phyloP scores from a whole-genome alignment of 2,113 vertebrate genomes.

The Hemibagrus wyckioides region DNA sequence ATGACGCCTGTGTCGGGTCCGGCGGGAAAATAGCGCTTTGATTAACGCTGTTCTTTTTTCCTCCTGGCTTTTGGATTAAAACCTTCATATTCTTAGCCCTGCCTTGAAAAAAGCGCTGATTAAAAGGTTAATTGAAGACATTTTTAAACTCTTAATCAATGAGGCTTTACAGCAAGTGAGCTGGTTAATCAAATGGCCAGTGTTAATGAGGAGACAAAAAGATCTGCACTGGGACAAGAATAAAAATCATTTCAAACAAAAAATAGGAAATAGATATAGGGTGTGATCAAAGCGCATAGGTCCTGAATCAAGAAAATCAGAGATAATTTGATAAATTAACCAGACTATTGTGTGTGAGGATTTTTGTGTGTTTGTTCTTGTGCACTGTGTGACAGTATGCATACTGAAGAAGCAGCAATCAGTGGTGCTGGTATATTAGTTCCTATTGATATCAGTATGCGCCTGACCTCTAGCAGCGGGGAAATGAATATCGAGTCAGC shows the following conservation, averaged over 20 bases:
- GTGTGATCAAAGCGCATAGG: too few species aligned
- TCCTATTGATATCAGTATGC: too few species aligned
- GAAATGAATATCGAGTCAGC: background rate
- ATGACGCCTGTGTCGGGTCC: background rate
- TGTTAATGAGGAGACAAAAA: background rate
- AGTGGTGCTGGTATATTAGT: background rate
- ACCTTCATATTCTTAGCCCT: background rate
- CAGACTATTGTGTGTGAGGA: background rate
- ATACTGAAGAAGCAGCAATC: background rate
- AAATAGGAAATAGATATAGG: too few species aligned
- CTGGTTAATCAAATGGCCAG: slow-evolving; percentile 3
- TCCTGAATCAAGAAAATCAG: background rate
- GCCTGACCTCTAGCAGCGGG: background rate
- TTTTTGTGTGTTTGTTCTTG: background rate
- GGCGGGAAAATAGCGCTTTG: background rate
- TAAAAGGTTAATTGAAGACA: background rate
- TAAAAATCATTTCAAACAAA: background rate
- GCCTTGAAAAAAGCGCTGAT: background rate
- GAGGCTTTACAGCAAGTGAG: background rate
- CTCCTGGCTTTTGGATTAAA: background rate
- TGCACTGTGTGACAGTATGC: background rate
- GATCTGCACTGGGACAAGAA: background rate
- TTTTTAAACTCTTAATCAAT: background rate
- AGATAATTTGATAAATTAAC: background rate
- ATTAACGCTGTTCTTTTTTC: background rate